Evolutionary conservation across 2,113 vertebrate genomes (phyloP).

Genomic region (Saguinus imperator): DNA sequence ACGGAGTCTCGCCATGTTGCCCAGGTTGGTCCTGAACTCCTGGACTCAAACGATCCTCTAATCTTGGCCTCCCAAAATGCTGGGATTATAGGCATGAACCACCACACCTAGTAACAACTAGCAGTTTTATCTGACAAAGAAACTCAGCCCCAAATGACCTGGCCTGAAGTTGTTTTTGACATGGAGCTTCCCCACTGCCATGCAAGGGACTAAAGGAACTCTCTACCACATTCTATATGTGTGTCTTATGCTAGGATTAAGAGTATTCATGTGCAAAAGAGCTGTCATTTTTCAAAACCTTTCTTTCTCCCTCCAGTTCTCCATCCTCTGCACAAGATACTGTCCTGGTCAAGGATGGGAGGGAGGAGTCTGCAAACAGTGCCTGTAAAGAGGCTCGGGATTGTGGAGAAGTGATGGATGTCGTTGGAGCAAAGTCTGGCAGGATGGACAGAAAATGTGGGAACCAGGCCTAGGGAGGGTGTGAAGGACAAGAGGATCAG

Average conservation of each 20-base stretch:
- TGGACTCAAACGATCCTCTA: no score
- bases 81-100: no score
- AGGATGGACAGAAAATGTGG: background rate
- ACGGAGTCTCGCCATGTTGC: no score
- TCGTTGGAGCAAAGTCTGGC: background rate
- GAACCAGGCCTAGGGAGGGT: background rate
- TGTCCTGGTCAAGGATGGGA: background rate
- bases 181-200: background rate
- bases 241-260: background rate
- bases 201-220: background rate
- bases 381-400: background rate
- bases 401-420: background rate
- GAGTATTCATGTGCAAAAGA: background rate
- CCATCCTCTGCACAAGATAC: background rate
- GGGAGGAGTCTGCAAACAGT: background rate
- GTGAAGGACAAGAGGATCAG: background rate
- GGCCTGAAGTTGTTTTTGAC: background rate
- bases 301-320: background rate
- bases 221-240: background rate
- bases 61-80: no score
- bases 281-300: background rate
- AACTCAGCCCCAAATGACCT: background rate
- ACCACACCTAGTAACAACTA: background rate
- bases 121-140: background rate
- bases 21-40: no score